Conservation (phyloP, 1,140 invertebrate species). For the Drosophila obscura region DNA sequence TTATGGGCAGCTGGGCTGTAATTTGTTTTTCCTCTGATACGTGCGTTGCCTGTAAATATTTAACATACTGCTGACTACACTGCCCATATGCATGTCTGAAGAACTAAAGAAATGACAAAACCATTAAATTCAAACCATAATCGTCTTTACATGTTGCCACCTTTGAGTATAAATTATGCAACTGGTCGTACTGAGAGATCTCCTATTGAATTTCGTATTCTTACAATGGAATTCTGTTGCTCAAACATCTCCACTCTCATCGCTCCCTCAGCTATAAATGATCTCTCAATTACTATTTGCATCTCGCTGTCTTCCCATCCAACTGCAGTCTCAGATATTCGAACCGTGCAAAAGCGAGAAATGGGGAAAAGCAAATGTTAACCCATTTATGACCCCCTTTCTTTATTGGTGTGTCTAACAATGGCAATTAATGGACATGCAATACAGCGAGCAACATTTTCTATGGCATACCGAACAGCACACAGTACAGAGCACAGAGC, state of each 20-base stretch:
- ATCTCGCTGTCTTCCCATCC: too few species aligned
- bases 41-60: conserved; percentile 46
- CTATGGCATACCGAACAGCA: conserved; percentile 24
- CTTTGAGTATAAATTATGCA: too few species aligned
- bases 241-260: too few species aligned
- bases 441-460: conserved; percentile 46
- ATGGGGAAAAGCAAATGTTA: conserved; percentile 18
- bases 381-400: conserved; percentile 60
- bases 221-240: too few species aligned
- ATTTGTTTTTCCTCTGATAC: conserved; percentile 39
- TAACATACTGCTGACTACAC: neutral
- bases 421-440: conserved; percentile 74
- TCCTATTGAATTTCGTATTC: too few species aligned
- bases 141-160: too few species aligned
- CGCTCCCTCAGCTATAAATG: neutral
- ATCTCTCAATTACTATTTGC: neutral
- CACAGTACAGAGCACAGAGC: neutral
- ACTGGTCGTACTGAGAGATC: too few species aligned
- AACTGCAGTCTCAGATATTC: neutral
- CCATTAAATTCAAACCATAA: too few species aligned
- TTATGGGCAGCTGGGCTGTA: conserved; percentile 29
- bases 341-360: neutral
- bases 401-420: conserved; percentile 69
- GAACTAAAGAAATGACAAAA: neutral
- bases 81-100: neutral